Evolutionary conservation across 2,888 invertebrate species (phyloP).

Genomic region (Osmoderma eremita): DNA sequence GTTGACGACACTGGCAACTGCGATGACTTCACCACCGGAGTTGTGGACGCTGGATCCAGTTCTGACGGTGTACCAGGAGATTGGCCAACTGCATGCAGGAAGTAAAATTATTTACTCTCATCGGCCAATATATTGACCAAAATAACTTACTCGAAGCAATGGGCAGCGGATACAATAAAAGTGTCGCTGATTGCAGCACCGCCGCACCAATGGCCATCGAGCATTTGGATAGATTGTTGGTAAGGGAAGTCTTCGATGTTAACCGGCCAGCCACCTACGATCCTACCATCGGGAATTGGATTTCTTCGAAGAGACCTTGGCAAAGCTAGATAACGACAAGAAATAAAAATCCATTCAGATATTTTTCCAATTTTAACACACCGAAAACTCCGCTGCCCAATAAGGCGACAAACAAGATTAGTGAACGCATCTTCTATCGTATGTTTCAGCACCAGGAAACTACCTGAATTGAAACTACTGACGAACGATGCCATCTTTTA

Average conservation of each 20-base stretch:
- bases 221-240: constrained; percentile 21
- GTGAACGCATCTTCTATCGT: too few relatives aligned
- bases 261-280: constrained; percentile 31
- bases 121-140: too few relatives aligned
- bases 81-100: neutral
- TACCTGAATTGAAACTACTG: too few relatives aligned
- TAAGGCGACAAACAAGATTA: too few relatives aligned
- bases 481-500: too few relatives aligned
- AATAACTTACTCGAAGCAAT: constrained; percentile 8
- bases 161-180: constrained; percentile 28
- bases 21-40: constrained; percentile 38
- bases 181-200: constrained; percentile 22
- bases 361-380: too few relatives aligned
- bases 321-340: too few relatives aligned
- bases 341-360: too few relatives aligned
- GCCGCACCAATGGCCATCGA: constrained; percentile 20
- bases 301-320: too few relatives aligned
- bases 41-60: constrained; percentile 38
- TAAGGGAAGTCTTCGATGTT: constrained; percentile 30
- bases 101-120: too few relatives aligned
- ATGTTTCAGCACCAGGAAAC: too few relatives aligned
- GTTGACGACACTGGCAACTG: neutral
- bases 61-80: constrained; percentile 17
- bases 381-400: too few relatives aligned
- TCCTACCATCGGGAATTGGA: constrained; percentile 14